phyloP scores from a whole-genome alignment of 1,140 invertebrate genomes.

The Drosophila kurseongensis region DNA sequence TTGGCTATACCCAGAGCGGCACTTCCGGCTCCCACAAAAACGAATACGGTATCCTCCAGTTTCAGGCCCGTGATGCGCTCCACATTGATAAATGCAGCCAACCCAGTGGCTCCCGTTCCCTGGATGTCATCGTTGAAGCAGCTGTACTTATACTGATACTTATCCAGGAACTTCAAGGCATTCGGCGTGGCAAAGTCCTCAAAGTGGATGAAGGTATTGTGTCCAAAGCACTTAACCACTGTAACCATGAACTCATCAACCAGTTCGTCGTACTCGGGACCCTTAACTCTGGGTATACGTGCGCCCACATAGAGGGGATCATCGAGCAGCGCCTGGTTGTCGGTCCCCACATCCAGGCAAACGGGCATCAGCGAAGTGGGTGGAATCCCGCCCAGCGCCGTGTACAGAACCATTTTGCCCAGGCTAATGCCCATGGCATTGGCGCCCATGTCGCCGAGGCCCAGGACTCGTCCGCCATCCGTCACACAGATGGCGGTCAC shows the following conservation, averaged over 20 bases:
- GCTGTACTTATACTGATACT: constrained; percentile 94
- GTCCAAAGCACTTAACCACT: constrained; percentile 92
- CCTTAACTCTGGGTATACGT: constrained; percentile 92
- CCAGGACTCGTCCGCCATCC: constrained; percentile 97
- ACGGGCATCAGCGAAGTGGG: constrained; percentile 95
- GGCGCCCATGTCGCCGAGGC: constrained; percentile 96
- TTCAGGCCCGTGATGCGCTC: constrained; percentile 91
- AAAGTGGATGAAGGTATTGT: constrained; percentile 94
- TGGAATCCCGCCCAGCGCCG: constrained; percentile 96
- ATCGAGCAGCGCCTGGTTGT: constrained; percentile 92
- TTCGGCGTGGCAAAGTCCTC: constrained; percentile 98
- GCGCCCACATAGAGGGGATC: constrained; percentile 98
- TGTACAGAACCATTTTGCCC: constrained; percentile 96
- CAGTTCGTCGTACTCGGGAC: constrained; percentile 95
- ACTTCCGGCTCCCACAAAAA: constrained; percentile 98
- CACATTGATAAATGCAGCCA: constrained; percentile 95
- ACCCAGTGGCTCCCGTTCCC: constrained; percentile 95
- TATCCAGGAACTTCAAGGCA: constrained; percentile 94
- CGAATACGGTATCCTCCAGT: constrained; percentile 92
- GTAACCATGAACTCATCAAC: constrained; percentile 99
- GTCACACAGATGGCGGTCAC: constrained; percentile 97
- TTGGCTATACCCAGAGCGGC: constrained; percentile 94
- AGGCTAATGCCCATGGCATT: constrained; percentile 98
- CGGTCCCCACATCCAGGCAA: constrained; percentile 96
- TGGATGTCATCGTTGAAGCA: constrained; percentile 99